Conservation (phyloP, 1,140 invertebrate species). For the Drosophila elegans region DNA sequence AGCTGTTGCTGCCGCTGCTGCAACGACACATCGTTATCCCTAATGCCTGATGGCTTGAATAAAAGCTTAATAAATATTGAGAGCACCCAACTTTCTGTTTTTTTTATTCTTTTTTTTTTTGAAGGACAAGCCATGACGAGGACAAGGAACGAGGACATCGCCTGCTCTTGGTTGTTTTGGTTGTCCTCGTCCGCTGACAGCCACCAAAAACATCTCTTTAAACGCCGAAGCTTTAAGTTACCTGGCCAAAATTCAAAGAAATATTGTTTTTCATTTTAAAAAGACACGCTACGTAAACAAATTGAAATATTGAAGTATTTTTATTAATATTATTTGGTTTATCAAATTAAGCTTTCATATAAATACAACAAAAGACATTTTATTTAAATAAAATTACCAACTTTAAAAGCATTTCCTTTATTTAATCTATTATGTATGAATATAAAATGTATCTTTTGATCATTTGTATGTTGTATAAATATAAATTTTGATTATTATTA, state of each 20-base stretch:
- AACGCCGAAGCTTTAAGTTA: neutral
- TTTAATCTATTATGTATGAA: too few species aligned
- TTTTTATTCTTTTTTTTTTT: slow-evolving; percentile 1
- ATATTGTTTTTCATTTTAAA: neutral
- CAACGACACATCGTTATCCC: slow-evolving; percentile 69
- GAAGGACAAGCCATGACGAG: slow-evolving; percentile 36
- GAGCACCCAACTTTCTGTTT: slow-evolving; percentile 29
- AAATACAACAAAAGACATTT: too few species aligned
- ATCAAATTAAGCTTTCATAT: too few species aligned
- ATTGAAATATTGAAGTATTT: too few species aligned
- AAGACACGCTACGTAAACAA: too few species aligned
- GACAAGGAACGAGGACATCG: slow-evolving; percentile 31
- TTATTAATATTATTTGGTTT: too few species aligned
- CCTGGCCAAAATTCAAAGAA: neutral
- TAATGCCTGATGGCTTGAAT: slow-evolving; percentile 79
- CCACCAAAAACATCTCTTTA: slow-evolving; percentile 18
- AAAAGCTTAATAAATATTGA: slow-evolving; percentile 79
- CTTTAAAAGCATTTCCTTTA: too few species aligned
- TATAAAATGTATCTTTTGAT: too few species aligned
- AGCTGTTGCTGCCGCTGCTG: slow-evolving; percentile 25
- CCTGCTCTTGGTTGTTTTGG: slow-evolving; percentile 10
- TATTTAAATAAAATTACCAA: too few species aligned
- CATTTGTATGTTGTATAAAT: too few species aligned
- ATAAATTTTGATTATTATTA: too few species aligned
- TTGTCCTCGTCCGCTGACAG: slow-evolving; percentile 22